phyloP scores from a whole-genome alignment of 2,797 vertebrate genomes.

The Pristis pectinata region DNA sequence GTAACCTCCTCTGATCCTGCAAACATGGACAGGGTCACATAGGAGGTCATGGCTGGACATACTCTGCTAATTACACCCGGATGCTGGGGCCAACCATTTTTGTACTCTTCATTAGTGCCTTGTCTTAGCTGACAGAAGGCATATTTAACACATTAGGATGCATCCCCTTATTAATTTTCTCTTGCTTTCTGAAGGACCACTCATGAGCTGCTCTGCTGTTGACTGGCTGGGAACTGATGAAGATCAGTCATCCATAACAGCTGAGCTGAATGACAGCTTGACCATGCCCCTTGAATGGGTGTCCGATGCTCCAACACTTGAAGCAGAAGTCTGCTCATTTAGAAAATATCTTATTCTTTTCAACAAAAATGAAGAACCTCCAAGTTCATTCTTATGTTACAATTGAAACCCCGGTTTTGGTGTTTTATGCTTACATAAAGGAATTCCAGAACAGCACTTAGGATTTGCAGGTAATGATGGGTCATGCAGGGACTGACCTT shows the following conservation, averaged over 20 bases:
- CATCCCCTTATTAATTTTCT: not conserved
- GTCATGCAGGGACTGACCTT: conserved; percentile 44
- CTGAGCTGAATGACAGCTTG: not conserved
- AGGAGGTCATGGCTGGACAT: not conserved
- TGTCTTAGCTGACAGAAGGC: not conserved
- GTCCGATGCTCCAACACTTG: not conserved
- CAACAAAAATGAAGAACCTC: not conserved
- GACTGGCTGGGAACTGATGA: not conserved
- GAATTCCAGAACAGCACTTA: conserved; percentile 31
- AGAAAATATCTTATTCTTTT: not conserved
- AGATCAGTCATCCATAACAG: not conserved
- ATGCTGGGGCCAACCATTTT: not conserved
- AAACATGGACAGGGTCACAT: not conserved
- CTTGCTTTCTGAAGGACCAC: not conserved
- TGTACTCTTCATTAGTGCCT: not conserved
- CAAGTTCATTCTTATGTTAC: conserved; percentile 27
- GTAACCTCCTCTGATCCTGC: not conserved
- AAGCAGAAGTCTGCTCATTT: not conserved
- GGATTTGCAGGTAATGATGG: conserved; percentile 45
- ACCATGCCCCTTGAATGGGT: not conserved
- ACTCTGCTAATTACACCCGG: not conserved
- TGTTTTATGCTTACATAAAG: not conserved
- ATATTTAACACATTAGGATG: not conserved
- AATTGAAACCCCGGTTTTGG: not conserved
- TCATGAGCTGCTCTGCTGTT: not conserved